Evolutionary conservation across 2,888 invertebrate species (phyloP).

Genomic region (Prostheceraeus crozeri): DNA sequence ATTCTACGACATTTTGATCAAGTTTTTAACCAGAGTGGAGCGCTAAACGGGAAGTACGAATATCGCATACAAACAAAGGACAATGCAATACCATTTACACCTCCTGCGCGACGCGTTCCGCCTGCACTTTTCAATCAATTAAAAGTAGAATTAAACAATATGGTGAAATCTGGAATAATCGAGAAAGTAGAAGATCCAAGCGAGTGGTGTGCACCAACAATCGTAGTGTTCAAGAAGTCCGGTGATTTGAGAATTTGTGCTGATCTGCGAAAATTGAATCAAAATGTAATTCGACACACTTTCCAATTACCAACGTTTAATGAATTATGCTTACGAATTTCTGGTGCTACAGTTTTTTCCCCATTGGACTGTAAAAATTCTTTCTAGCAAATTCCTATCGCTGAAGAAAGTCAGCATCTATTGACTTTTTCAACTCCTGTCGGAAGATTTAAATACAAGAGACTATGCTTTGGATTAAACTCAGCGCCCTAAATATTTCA

Average conservation of each 20-base stretch:
- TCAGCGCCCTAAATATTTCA: conserved; percentile 20
- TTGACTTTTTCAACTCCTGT: conserved; percentile 30
- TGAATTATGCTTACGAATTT: conserved; percentile 7
- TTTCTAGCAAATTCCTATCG: conserved; percentile 17
- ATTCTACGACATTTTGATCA: too few species aligned
- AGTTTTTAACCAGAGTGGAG: too few species aligned
- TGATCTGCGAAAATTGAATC: conserved; percentile 24
- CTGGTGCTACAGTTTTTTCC: conserved; percentile 20
- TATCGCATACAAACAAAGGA: not conserved
- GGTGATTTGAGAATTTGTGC: conserved; percentile 26
- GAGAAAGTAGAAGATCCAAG: conserved; percentile 32
- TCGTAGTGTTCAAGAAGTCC: conserved; percentile 14
- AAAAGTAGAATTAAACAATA: conserved; percentile 31
- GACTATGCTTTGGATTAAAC: conserved; percentile 11
- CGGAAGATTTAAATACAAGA: conserved; percentile 21
- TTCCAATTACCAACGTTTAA: conserved; percentile 23
- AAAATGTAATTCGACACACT: conserved; percentile 11
- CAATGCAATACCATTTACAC: too few species aligned
- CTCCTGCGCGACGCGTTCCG: not conserved
- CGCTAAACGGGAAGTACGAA: too few species aligned
- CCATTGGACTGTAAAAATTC: conserved; percentile 22
- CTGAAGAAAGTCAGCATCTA: conserved; percentile 28
- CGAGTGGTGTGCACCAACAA: conserved; percentile 22
- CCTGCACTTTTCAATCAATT: conserved; percentile 5
- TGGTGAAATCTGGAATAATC: conserved; percentile 30